Conservation (phyloP, 2,797 vertebrate species). For the Rhyacichthys aspro region DNA sequence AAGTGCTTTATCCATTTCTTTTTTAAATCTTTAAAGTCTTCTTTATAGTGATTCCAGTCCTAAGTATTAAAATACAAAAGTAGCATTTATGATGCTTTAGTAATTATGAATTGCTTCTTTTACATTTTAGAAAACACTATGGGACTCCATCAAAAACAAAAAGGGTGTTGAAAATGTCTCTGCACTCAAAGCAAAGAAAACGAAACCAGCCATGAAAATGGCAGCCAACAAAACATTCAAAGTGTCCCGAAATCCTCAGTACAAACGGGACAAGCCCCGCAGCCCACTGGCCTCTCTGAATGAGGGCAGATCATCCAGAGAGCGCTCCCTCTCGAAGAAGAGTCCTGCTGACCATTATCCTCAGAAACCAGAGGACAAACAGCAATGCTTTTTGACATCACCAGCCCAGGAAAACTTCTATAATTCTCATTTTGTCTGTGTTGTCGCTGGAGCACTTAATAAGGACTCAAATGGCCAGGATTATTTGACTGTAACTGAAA, state of each 20-base stretch:
- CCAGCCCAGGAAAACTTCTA: slow-evolving; percentile 45
- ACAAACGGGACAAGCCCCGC: slow-evolving; percentile 69
- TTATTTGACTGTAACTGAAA: slow-evolving; percentile 34
- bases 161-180: slow-evolving; percentile 46
- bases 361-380: slow-evolving; percentile 23
- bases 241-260: slow-evolving; percentile 75
- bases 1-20: too few relatives aligned
- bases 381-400: slow-evolving; percentile 9
- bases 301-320: slow-evolving; percentile 48
- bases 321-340: slow-evolving; percentile 42
- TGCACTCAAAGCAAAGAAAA: slow-evolving; percentile 63
- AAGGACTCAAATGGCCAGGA: slow-evolving; percentile 25
- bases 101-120: neutral
- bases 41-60: too few relatives aligned
- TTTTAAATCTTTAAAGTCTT: too few relatives aligned
- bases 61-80: too few relatives aligned
- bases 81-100: too few relatives aligned
- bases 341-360: neutral
- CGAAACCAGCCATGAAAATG: slow-evolving; percentile 65
- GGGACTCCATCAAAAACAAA: slow-evolving; percentile 89
- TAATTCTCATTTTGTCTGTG: slow-evolving; percentile 62
- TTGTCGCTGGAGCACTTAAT: slow-evolving; percentile 49
- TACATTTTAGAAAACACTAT: slow-evolving; percentile 86
- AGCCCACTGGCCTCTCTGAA: slow-evolving; percentile 83
- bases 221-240: slow-evolving; percentile 84